These are phyloP conservation scores for Tachina lurida DNA, from an alignment of 2,888 invertebrate species.

Conservation along the genomic window DNA sequence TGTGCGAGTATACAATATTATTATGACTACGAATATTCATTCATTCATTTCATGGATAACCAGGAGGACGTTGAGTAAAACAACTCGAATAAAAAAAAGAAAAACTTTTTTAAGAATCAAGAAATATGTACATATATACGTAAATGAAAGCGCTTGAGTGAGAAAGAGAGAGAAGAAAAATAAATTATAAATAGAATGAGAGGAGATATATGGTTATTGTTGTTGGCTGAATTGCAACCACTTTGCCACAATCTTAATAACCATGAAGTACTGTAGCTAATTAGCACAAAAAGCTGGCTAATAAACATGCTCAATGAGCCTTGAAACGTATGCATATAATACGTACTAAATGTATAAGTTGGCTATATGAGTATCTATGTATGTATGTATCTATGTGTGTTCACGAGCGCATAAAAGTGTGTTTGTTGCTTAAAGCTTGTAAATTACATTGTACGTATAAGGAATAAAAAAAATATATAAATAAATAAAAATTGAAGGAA, in stretches of 20 bases:
- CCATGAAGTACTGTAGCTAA: constrained; percentile 81
- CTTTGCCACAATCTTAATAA: constrained; percentile 82
- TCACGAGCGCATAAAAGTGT: constrained; percentile 10
- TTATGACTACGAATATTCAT: constrained; percentile 48
- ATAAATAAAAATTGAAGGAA: constrained; percentile 53
- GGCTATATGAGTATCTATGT: constrained; percentile 13
- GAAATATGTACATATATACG: constrained; percentile 21
- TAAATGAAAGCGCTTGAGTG: background rate
- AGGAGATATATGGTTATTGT: constrained; percentile 64
- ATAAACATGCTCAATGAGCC: constrained; percentile 82
- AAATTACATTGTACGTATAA: constrained; percentile 35
- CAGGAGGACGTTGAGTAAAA: constrained; percentile 21
- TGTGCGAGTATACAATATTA: constrained; percentile 25
- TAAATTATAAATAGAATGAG: constrained; percentile 46
- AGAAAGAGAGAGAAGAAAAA: constrained; percentile 43
- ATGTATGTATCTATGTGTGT: constrained; percentile 25
- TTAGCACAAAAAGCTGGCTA: constrained; percentile 82
- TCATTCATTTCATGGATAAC: constrained; percentile 48
- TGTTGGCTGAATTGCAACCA: constrained; percentile 74
- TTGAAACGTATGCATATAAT: constrained; percentile 72
- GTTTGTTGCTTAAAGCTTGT: constrained; percentile 58
- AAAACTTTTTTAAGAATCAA: constrained; percentile 8
- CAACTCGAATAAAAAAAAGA: constrained; percentile 1
- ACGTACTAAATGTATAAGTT: constrained; percentile 47
- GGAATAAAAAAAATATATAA: background rate